Evolutionary conservation across 2,888 invertebrate genomes (phyloP).

Genomic region (Lasioglossum vierecki): DNA sequence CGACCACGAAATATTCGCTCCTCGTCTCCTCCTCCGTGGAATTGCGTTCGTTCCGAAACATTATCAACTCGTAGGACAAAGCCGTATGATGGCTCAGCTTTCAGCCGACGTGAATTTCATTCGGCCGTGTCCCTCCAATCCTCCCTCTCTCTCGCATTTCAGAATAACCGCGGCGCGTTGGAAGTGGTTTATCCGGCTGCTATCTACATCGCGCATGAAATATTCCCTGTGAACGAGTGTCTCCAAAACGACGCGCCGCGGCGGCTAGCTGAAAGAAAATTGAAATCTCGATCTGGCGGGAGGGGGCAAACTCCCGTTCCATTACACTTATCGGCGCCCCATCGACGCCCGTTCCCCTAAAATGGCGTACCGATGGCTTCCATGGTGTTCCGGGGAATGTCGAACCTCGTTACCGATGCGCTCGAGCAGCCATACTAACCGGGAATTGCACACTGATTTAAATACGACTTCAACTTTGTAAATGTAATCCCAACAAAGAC

Average conservation of each 20-base stretch:
- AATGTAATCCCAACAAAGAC: no score
- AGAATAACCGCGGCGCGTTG: conserved; percentile 12
- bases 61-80: conserved; percentile 67
- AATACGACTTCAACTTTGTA: no score
- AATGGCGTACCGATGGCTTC: conserved; percentile 9
- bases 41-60: conserved; percentile 58
- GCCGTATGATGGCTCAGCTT: conserved; percentile 61
- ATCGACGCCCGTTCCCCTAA: background rate
- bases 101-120: conserved; percentile 59
- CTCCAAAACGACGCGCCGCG: background rate
- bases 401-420: conserved; percentile 11
- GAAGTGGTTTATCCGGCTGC: conserved; percentile 50
- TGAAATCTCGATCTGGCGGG: conserved; percentile 15
- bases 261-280: conserved; percentile 19
- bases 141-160: background rate
- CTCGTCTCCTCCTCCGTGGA: conserved; percentile 26
- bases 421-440: background rate
- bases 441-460: background rate
- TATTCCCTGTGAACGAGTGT: conserved; percentile 27
- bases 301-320: background rate
- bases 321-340: conserved; percentile 1
- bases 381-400: background rate
- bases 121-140: conserved; percentile 29
- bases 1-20: conserved; percentile 19
- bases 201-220: conserved; percentile 43